These are phyloP conservation scores for Bilobella aurantiaca DNA, from an alignment of 1,140 invertebrate species.

Conservation along the genomic window DNA sequence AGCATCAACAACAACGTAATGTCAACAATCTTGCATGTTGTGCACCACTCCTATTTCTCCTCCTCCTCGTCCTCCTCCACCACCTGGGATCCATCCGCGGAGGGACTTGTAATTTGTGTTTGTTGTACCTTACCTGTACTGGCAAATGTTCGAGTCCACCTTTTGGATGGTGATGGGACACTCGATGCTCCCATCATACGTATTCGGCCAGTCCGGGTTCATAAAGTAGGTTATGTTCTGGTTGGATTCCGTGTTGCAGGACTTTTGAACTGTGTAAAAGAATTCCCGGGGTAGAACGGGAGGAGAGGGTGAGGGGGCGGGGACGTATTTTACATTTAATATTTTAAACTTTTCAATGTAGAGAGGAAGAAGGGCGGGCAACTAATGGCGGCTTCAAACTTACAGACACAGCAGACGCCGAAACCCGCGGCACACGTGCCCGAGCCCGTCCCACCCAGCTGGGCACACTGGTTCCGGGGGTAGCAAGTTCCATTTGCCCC, in stretches of 20 bases:
- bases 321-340: too few relatives aligned
- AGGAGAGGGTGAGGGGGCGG: too few relatives aligned
- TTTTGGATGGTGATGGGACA: constrained; percentile 72
- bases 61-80: too few relatives aligned
- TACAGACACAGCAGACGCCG: constrained; percentile 63
- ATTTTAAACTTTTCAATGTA: too few relatives aligned
- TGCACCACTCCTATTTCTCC: too few relatives aligned
- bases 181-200: constrained; percentile 62
- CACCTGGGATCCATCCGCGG: too few relatives aligned
- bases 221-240: constrained; percentile 77
- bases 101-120: too few relatives aligned
- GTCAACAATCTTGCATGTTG: too few relatives aligned
- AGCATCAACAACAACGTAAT: too few relatives aligned
- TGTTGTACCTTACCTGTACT: constrained; percentile 67
- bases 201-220: constrained; percentile 61
- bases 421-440: constrained; percentile 66
- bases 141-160: constrained; percentile 61
- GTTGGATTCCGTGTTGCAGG: constrained; percentile 59
- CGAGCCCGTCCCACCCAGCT: constrained; percentile 51
- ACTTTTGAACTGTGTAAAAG: constrained; percentile 51
- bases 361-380: too few relatives aligned
- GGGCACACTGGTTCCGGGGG: constrained; percentile 52
- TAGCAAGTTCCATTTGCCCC: constrained; percentile 69
- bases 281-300: too few relatives aligned
- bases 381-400: constrained; percentile 36